Conservation (phyloP, 2,113 vertebrate species). For the Jacana jacana region DNA sequence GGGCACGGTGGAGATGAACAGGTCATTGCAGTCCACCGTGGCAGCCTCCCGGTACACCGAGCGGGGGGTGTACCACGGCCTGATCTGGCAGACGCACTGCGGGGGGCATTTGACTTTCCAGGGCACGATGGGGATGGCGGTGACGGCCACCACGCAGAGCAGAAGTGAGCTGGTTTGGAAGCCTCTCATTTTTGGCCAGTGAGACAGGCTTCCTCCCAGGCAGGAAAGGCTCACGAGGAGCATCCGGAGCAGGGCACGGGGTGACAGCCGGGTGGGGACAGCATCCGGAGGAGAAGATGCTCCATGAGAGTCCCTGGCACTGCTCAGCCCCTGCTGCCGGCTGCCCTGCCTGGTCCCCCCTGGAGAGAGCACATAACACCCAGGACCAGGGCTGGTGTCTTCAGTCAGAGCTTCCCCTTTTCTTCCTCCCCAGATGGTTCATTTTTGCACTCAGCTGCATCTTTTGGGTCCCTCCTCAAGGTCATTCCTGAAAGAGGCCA, state of each 20-base stretch:
- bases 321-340: neutral
- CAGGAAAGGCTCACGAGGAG: neutral
- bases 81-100: constrained; percentile 88
- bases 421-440: neutral
- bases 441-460: neutral
- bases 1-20: constrained; percentile 82
- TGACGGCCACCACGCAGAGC: constrained; percentile 70
- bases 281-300: neutral
- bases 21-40: constrained; percentile 92
- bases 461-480: neutral
- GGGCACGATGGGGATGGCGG: constrained; percentile 81
- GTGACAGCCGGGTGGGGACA: neutral
- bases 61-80: constrained; percentile 91
- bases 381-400: fast-evolving
- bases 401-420: constrained; percentile 15
- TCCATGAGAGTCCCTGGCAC: neutral
- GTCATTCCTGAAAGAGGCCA: constrained; percentile 25
- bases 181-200: constrained; percentile 67
- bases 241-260: neutral
- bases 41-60: constrained; percentile 88
- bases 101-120: constrained; percentile 85
- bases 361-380: neutral
- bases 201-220: neutral
- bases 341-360: neutral
- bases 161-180: constrained; percentile 75